A percentile compares a stretch with the other conserved stretches of the same genome.
Conservation (phyloP, 2,797 vertebrate genomes). For the Tamandua tetradactyla region DNA sequence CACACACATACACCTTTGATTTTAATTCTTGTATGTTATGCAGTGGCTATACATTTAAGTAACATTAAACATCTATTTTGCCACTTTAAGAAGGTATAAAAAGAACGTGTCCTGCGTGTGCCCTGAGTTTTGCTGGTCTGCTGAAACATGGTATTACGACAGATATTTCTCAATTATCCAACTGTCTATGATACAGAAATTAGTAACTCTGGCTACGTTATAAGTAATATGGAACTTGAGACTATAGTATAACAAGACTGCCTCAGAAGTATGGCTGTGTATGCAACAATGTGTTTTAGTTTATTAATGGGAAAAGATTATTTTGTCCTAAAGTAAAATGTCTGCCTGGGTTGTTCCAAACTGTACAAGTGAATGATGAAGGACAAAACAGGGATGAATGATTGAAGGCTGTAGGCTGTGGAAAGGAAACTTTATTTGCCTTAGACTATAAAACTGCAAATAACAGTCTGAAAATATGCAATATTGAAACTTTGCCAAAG, state of each 20-base stretch:
- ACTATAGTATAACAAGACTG: not conserved
- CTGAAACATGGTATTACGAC: not conserved
- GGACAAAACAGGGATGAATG: not conserved
- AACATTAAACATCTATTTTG: not conserved
- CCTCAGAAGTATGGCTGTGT: not conserved
- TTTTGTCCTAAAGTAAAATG: not conserved
- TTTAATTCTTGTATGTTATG: not conserved
- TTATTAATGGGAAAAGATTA: not conserved
- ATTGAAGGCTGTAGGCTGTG: not conserved
- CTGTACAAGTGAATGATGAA: not conserved
- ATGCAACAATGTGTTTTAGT: not conserved
- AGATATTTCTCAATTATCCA: not conserved
- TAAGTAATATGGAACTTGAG: not conserved
- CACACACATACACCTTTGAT: not conserved
- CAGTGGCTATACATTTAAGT: not conserved
- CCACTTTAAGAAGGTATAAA: not conserved
- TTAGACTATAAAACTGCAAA: not conserved
- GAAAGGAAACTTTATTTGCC: slow-evolving; percentile 21
- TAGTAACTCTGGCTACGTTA: not conserved
- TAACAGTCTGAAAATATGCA: not conserved
- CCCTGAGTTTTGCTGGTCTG: not conserved
- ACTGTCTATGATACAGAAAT: not conserved
- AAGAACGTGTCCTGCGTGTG: not conserved
- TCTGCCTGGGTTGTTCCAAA: not conserved
- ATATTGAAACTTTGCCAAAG: not conserved